phyloP scores from a whole-genome alignment of 1,140 invertebrate genomes.

The Drosophila fuyamai region DNA sequence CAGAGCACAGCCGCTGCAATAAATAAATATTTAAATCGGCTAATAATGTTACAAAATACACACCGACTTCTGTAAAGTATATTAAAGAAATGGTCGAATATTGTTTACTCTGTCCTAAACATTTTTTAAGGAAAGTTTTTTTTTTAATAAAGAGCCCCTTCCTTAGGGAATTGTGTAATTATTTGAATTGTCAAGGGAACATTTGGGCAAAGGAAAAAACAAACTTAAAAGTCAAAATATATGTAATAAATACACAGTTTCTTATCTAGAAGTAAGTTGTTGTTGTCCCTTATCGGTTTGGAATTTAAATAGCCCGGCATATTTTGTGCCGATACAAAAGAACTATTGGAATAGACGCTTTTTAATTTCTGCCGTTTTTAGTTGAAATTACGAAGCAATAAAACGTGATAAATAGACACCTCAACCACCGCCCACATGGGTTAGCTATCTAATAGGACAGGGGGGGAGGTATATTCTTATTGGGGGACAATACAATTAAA shows the following conservation, averaged over 20 bases:
- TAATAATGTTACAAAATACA: slow-evolving; percentile 50
- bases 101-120: background rate
- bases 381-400: slow-evolving; percentile 5
- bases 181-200: no score
- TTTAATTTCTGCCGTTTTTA: background rate
- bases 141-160: no score
- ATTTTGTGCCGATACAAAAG: background rate
- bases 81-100: background rate
- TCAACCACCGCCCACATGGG: background rate
- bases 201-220: no score
- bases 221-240: background rate
- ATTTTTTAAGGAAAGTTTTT: background rate
- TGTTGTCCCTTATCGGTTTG: slow-evolving; percentile 6
- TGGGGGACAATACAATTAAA: background rate
- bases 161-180: no score
- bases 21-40: slow-evolving; percentile 62
- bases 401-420: slow-evolving; percentile 4
- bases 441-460: background rate
- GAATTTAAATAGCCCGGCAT: background rate
- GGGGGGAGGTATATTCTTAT: background rate
- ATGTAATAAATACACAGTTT: no score
- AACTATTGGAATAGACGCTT: background rate
- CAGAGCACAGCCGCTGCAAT: slow-evolving; percentile 46
- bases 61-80: background rate
- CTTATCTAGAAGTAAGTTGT: background rate